phyloP scores from a whole-genome alignment of 2,797 vertebrate genomes.

The Thripadectes ignobilis region DNA sequence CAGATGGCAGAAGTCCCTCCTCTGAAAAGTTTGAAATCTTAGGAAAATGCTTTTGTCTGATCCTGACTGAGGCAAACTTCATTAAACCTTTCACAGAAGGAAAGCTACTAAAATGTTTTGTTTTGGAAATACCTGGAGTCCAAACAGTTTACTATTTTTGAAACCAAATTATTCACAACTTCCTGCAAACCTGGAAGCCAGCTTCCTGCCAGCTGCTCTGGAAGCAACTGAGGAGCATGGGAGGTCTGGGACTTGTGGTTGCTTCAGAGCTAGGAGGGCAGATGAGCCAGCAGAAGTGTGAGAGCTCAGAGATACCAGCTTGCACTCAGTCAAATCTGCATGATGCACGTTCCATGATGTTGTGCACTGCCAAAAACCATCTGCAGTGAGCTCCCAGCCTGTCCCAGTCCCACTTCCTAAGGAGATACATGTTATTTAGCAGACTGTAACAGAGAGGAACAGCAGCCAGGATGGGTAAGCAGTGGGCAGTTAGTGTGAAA shows the following conservation, averaged over 20 bases:
- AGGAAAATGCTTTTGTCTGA: not conserved
- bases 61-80: not conserved
- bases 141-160: conserved; percentile 20
- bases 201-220: conserved; percentile 46
- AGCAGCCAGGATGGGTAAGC: not conserved
- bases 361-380: not conserved
- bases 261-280: not conserved
- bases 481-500: not conserved
- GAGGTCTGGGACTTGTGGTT: not conserved
- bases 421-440: rapidly evolving
- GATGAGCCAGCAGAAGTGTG: not conserved
- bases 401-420: not conserved
- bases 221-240: not conserved
- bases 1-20: not conserved
- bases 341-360: rapidly evolving
- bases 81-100: not conserved
- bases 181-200: conserved; percentile 37
- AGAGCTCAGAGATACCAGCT: not conserved
- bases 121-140: conserved; percentile 30
- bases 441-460: not conserved
- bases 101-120: not conserved
- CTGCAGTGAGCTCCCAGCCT: not conserved
- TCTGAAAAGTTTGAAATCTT: not conserved
- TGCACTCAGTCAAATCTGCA: not conserved
- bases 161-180: conserved; percentile 7